Evolutionary conservation across 2,797 vertebrate species (phyloP), one percentile per base, ranked within the genome.

Genomic region (Australoheros facetus): DNA sequence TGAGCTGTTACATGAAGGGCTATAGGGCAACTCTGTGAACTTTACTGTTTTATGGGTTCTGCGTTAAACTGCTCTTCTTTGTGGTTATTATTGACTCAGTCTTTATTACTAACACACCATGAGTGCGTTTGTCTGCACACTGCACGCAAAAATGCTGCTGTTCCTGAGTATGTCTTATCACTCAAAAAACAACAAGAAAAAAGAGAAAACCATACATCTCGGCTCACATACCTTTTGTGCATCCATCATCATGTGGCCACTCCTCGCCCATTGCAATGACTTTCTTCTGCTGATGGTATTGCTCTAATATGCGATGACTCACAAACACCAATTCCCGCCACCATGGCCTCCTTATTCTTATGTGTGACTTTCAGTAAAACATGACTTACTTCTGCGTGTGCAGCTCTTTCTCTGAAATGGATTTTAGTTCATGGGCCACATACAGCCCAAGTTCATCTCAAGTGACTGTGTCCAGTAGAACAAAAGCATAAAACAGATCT

Each of bases 281-380:
- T 13, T 69, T 3, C 11, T 0, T 69, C 28, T 3, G 26, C 0
- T 0, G 16, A 30, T 69, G 26, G 48, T 48, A 48, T 28, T 19
- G 10, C 16, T 51, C 23, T n/a, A 30, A 66, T 30, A 66, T 16
- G 45, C 6, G 1, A 7, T 69, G 26, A 51, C 26, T 69, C 45
- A 51, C 64, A 69, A 51, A 48, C 64, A 69, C 0, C 5, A 30
- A 13, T 69, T 11, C 23, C 64, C 6, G 7, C 28, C 19, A 30
- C 26, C 28, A 9, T 1, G 64, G 17, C 64, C 26, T 0, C 26
- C 42, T 39, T 66, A 19, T 0, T 45, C 21, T 64, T 45, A 26
- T 42, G 21, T 45, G 21, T 64, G 21, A 64, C 59, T 62, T 62
- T 62, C 37, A 62, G 37, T 42, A 42, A 42, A 42, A 16, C 34